These are phyloP conservation scores for Punctoribates punctum DNA, from an alignment of 2,888 invertebrate species.

Conservation along the genomic window DNA sequence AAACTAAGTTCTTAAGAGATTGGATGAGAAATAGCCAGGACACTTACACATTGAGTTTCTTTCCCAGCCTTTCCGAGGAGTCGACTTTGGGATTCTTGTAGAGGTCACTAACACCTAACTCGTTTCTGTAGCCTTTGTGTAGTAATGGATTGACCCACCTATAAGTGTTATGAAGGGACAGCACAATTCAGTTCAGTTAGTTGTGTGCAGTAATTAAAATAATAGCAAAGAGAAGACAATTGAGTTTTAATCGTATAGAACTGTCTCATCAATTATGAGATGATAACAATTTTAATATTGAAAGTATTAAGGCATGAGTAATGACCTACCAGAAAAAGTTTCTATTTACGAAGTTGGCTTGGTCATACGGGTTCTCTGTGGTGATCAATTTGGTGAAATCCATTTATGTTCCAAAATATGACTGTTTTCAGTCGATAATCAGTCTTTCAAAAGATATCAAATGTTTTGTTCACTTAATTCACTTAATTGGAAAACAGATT, in stretches of 20 bases:
- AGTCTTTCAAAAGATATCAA: neutral
- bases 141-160: slow-evolving; percentile 43
- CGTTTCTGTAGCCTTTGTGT: slow-evolving; percentile 30
- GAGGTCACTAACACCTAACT: slow-evolving; percentile 41
- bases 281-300: neutral
- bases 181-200: neutral
- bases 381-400: slow-evolving; percentile 39
- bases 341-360: slow-evolving; percentile 27
- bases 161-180: neutral
- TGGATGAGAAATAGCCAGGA: neutral
- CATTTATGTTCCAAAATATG: slow-evolving; percentile 1
- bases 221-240: neutral
- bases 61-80: slow-evolving; percentile 37
- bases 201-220: neutral
- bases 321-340: slow-evolving; percentile 39
- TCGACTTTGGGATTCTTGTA: slow-evolving; percentile 42
- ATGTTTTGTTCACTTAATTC: no score
- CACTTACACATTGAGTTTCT: slow-evolving; percentile 41
- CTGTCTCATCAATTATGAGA: slow-evolving; percentile 9
- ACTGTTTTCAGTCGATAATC: neutral
- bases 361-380: slow-evolving; percentile 39
- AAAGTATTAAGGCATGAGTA: neutral
- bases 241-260: neutral
- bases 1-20: neutral
- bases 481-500: no score